A percentile compares a stretch with the other conserved stretches of the same genome.
These are phyloP conservation scores for Linnaemya tessellans DNA, from an alignment of 2,888 invertebrate genomes.

Conservation along the genomic window DNA sequence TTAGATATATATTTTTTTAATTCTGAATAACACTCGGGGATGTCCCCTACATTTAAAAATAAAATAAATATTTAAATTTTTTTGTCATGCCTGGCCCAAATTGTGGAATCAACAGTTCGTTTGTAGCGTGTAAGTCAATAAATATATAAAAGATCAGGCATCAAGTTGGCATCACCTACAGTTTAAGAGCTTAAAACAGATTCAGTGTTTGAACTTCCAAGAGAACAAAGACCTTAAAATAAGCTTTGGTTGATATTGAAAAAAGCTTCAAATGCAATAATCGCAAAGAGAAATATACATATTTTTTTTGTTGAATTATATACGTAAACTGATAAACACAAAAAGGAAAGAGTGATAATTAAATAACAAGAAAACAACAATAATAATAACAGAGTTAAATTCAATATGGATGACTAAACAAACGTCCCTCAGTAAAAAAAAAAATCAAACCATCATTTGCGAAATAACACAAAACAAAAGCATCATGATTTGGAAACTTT, in stretches of 20 bases:
- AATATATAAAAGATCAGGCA: background rate
- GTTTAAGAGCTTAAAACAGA: slow-evolving; percentile 37
- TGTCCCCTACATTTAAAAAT: no score
- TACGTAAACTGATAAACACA: slow-evolving; percentile 22
- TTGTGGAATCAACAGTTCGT: no score
- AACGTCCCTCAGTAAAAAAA: slow-evolving; percentile 34
- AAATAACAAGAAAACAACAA: slow-evolving; percentile 24
- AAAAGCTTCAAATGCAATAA: slow-evolving; percentile 47
- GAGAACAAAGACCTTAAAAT: slow-evolving; percentile 42
- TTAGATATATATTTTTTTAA: no score
- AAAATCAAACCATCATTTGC: slow-evolving; percentile 23
- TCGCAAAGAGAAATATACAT: background rate
- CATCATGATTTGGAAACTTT: slow-evolving; percentile 1
- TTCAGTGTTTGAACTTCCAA: background rate
- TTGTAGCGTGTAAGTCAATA: background rate
- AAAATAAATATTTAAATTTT: no score
- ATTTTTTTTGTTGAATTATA: background rate
- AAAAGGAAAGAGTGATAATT: slow-evolving; percentile 58
- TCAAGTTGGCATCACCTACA: background rate
- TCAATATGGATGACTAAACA: slow-evolving; percentile 63
- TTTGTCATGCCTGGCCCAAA: no score
- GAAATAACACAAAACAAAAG: slow-evolving; percentile 14
- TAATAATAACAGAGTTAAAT: slow-evolving; percentile 29
- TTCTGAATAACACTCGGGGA: no score
- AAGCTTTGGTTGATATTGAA: slow-evolving; percentile 25